A percentile compares a stretch with the other conserved stretches of the same genome.
phyloP scores from a whole-genome alignment of 1,140 invertebrate genomes.

The Phymorhynchus buccinoides region DNA sequence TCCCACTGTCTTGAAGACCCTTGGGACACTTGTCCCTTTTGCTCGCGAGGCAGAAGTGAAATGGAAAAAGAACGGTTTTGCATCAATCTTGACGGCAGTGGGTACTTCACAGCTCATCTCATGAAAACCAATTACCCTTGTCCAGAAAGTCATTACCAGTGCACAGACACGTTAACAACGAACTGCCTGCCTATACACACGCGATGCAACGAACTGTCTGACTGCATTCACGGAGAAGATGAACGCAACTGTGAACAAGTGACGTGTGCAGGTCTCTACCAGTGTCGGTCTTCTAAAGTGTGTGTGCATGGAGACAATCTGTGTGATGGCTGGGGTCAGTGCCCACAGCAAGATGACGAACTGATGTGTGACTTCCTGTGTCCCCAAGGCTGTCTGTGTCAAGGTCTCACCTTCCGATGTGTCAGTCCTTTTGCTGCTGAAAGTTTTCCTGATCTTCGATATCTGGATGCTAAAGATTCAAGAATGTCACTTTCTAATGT shows the following conservation, averaged over 20 bases:
- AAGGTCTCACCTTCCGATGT: constrained; percentile 12
- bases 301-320: constrained; percentile 31
- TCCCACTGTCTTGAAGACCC: too few relatives aligned
- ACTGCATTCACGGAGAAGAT: constrained; percentile 13
- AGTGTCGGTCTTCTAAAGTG: constrained; percentile 3
- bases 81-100: too few relatives aligned
- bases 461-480: background rate
- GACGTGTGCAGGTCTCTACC: constrained; percentile 38
- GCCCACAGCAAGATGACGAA: constrained; percentile 42
- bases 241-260: constrained; percentile 1
- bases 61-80: too few relatives aligned
- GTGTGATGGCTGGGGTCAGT: constrained; percentile 30
- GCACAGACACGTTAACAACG: background rate
- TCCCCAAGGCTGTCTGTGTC: constrained; percentile 49
- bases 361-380: constrained; percentile 26
- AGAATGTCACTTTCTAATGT: background rate
- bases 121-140: background rate
- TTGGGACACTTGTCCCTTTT: too few relatives aligned
- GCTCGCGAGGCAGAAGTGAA: too few relatives aligned
- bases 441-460: background rate
- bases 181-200: constrained; percentile 9
- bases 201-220: constrained; percentile 26
- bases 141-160: constrained; percentile 3
- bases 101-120: background rate
- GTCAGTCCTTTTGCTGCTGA: background rate